Base-by-base conservation (phyloP, 2,888 invertebrate species). In the Monochamus alternatus region DNA sequence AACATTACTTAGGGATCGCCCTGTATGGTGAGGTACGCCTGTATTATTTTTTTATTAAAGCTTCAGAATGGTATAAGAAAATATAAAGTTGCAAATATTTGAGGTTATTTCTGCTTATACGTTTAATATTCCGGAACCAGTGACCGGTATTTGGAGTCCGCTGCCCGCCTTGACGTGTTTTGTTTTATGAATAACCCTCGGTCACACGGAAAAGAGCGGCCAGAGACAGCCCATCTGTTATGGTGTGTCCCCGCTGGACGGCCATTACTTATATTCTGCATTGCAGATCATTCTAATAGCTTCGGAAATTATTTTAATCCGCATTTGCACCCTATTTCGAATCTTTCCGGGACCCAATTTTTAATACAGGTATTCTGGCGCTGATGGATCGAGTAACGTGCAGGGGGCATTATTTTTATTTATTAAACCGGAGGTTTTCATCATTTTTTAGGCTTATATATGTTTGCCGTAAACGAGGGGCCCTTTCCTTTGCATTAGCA, bases 231-330 rank as follows among this genome's bases (percentile, higher is more conserved):
- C 63, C 71, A 71, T 71, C 71, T 64, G 71, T 71, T 71, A 71
- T 63, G 63, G 71, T 58, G 62, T 62, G 63, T 63, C 64, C 71
- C 71, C 30, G 62, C 63, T 63, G 71, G 71, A 63, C 64, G 51
- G 63, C 63, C 71, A 71, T 71, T 71, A 71, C 71, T 71, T 71
- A 71, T 71, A 71, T 63, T 71, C 71, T 71, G 71, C 71, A 71
- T 52, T 71, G 71, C 71, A 71, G 71, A 71, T 71, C 71, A 44
- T 55, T 71, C 51, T 71, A 64, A 71, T 71, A 63, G 63, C 64
- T 71, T 64, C 64, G 63, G 55, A 71, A 71, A 71, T 71, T 71
- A 64, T 71, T 71, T 71, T 64, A 71, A 64, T 63, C 32, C 51
- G 32, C 47, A 31, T 58, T 51, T 30, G 63, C 58, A n/a, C 55